phyloP scores from a whole-genome alignment of 2,797 vertebrate genomes.

The Tapera naevia region DNA sequence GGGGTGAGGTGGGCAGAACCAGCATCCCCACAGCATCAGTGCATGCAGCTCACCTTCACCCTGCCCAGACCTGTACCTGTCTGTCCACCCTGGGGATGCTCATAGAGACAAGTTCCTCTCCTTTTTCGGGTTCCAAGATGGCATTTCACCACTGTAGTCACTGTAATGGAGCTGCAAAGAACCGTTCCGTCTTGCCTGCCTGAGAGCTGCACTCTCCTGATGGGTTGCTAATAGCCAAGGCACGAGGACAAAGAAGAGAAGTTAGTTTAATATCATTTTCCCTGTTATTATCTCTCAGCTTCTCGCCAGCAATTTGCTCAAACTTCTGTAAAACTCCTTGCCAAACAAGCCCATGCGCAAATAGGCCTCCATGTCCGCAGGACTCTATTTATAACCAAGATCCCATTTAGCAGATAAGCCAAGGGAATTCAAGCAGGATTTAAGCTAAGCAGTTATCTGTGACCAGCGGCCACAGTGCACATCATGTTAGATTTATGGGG shows the following conservation, averaged over 20 bases:
- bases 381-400: constrained; percentile 54
- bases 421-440: constrained; percentile 55
- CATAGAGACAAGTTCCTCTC: neutral
- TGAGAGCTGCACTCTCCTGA: neutral
- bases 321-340: constrained; percentile 51
- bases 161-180: neutral
- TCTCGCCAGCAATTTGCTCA: constrained; percentile 40
- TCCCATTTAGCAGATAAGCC: constrained; percentile 68
- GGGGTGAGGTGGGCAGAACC: neutral
- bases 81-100: neutral
- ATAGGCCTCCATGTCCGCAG: constrained; percentile 19
- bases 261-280: neutral
- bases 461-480: constrained; percentile 8
- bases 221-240: neutral
- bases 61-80: fast-evolving
- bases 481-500: constrained; percentile 6
- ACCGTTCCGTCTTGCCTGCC: fast-evolving
- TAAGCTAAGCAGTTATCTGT: constrained; percentile 70
- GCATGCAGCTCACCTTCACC: neutral
- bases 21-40: neutral
- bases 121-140: neutral
- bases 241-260: neutral
- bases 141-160: neutral
- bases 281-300: constrained; percentile 23
- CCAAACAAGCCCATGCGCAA: constrained; percentile 43